These are phyloP conservation scores for Cliona cf. orientalis DNA, from an alignment of 37 sponge, comb jelly and placozoan species.

Conservation along the genomic window DNA sequence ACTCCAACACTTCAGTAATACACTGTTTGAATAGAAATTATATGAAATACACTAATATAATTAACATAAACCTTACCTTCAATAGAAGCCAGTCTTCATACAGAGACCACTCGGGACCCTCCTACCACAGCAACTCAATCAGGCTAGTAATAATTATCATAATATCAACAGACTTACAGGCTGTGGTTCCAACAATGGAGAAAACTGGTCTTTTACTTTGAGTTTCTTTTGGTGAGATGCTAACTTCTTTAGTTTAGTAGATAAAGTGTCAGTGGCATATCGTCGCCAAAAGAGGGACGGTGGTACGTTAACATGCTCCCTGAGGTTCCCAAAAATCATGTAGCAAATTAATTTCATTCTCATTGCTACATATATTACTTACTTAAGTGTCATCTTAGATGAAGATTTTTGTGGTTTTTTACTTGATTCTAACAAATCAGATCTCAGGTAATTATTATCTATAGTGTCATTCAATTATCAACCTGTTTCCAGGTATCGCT, in stretches of 20 bases:
- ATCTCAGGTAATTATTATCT: not conserved
- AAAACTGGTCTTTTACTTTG: conserved; percentile 78
- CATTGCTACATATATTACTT: not conserved
- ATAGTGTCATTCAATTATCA: not conserved
- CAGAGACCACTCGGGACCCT: conserved; percentile 72
- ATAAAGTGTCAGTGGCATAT: conserved; percentile 46
- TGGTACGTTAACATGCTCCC: conserved; percentile 61
- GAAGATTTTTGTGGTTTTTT: conserved; percentile 45
- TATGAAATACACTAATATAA: not conserved
- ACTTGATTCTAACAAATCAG: conserved; percentile 3
- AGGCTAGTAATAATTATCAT: not conserved
- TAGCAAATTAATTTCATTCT: not conserved
- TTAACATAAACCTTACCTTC: conserved; percentile 41
- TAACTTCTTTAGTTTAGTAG: conserved; percentile 67
- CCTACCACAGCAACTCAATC: conserved; percentile 29
- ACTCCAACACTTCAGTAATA: conserved; percentile 67
- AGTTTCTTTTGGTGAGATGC: conserved; percentile 73
- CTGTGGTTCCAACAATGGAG: conserved; percentile 66
- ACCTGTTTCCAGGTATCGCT: conserved; percentile 22
- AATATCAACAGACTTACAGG: conserved; percentile 24
- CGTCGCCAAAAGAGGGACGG: conserved; percentile 80
- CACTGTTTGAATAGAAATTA: conserved; percentile 35
- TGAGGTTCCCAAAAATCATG: not conserved
- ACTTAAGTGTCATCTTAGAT: conserved; percentile 36
- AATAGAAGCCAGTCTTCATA: conserved; percentile 87